These are phyloP conservation scores for Polymixis lichenea DNA, from an alignment of 2,888 invertebrate species.

Conservation along the genomic window DNA sequence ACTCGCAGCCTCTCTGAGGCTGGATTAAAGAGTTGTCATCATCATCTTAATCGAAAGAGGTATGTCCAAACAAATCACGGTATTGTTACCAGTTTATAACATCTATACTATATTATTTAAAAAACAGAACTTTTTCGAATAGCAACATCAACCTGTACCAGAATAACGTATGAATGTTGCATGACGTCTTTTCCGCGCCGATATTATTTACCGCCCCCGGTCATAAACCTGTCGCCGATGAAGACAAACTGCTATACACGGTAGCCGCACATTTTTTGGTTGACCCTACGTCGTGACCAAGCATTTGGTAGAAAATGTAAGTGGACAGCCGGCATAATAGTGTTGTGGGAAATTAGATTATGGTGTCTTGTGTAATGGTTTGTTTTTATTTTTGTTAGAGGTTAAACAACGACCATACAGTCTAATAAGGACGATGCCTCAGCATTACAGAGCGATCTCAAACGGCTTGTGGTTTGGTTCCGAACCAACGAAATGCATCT, in stretches of 20 bases:
- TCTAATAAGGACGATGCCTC: too few relatives aligned
- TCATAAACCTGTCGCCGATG: slow-evolving; percentile 88
- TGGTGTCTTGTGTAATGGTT: neutral
- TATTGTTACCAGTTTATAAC: too few relatives aligned
- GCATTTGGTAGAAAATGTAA: slow-evolving; percentile 51
- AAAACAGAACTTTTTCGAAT: neutral
- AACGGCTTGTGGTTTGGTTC: too few relatives aligned
- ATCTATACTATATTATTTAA: neutral
- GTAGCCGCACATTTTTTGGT: slow-evolving; percentile 81
- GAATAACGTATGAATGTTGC: slow-evolving; percentile 86
- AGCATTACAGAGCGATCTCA: too few relatives aligned
- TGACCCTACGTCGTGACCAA: slow-evolving; percentile 79
- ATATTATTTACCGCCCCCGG: slow-evolving; percentile 88
- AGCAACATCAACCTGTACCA: slow-evolving; percentile 70
- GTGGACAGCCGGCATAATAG: slow-evolving; percentile 37
- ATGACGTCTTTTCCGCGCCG: slow-evolving; percentile 84
- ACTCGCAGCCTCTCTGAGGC: neutral
- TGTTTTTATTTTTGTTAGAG: neutral
- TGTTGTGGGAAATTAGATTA: slow-evolving; percentile 30
- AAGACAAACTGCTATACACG: slow-evolving; percentile 85
- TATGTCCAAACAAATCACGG: neutral
- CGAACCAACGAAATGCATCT: too few relatives aligned
- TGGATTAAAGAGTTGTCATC: neutral
- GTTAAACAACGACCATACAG: neutral
- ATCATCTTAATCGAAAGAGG: neutral